Conservation (phyloP, 2,113 vertebrate genomes). For the Odontesthes bonariensis region DNA sequence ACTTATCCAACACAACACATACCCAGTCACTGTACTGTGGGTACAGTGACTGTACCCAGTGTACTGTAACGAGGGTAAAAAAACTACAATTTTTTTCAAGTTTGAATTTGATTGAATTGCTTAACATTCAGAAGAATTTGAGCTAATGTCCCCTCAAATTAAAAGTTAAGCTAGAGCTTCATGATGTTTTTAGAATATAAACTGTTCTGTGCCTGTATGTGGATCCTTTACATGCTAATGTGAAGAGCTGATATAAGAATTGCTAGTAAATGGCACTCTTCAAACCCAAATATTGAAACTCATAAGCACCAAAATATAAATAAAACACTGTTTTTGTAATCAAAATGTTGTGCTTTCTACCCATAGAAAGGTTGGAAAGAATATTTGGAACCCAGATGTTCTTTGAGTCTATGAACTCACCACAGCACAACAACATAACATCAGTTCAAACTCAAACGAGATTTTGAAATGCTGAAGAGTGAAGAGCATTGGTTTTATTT, state of each 20-base stretch:
- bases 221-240: conserved; percentile 12
- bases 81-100: not conserved
- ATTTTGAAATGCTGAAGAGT: not conserved
- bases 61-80: conserved; percentile 3
- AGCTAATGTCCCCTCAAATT: conserved; percentile 46
- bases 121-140: conserved; percentile 17
- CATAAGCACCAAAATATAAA: not conserved
- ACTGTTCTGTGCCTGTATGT: not conserved
- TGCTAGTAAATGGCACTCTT: conserved; percentile 21
- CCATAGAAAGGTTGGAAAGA: not conserved
- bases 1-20: not conserved
- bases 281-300: conserved; percentile 19
- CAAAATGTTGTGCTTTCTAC: not conserved
- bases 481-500: not conserved
- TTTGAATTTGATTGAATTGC: conserved; percentile 23
- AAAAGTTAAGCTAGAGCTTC: conserved; percentile 10
- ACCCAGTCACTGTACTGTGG: too few relatives aligned
- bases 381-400: not conserved
- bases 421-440: conserved; percentile 2
- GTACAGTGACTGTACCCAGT: too few relatives aligned
- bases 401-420: not conserved
- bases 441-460: not conserved
- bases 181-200: not conserved
- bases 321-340: conserved; percentile 21
- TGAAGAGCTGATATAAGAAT: conserved; percentile 11